These are phyloP conservation scores for Brachirus orientalis DNA, from an alignment of 2,113 vertebrate species.

Conservation along the genomic window DNA sequence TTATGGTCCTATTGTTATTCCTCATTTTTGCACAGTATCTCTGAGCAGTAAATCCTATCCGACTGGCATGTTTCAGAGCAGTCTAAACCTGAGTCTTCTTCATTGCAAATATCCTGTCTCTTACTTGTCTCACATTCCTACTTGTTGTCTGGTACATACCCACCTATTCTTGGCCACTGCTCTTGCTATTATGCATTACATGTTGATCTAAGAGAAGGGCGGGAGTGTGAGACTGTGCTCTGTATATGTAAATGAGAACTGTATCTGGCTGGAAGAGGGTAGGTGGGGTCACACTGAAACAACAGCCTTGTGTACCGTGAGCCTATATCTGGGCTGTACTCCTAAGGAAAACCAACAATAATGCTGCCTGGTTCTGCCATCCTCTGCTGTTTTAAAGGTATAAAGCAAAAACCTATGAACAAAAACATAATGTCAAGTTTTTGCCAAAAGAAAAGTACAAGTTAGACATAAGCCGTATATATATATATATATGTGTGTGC, in stretches of 20 bases:
- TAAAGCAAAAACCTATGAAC: not conserved
- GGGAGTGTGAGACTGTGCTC: not conserved
- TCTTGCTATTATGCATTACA: not conserved
- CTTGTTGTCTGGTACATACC: conserved; percentile 35
- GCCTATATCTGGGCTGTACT: conserved; percentile 24
- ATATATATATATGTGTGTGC: too few species aligned
- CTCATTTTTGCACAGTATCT: conserved; percentile 23
- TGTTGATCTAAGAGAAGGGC: not conserved
- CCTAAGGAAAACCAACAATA: conserved; percentile 7
- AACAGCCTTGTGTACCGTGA: conserved; percentile 4
- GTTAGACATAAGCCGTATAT: too few species aligned
- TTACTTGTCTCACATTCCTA: conserved; percentile 55
- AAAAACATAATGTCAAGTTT: not conserved
- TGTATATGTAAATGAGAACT: not conserved
- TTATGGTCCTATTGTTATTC: conserved; percentile 51
- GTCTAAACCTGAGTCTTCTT: conserved; percentile 32
- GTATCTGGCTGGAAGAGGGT: not conserved
- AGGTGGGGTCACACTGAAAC: conserved; percentile 23
- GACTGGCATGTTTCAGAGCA: conserved; percentile 31
- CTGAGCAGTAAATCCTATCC: conserved; percentile 48
- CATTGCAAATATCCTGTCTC: conserved; percentile 62
- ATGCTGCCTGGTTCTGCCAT: conserved; percentile 31
- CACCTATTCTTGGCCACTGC: conserved; percentile 39
- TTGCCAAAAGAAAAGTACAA: not conserved
- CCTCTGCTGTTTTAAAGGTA: not conserved